Base-by-base conservation (phyloP, 2,797 vertebrate genomes). In the Danio choprae region DNA sequence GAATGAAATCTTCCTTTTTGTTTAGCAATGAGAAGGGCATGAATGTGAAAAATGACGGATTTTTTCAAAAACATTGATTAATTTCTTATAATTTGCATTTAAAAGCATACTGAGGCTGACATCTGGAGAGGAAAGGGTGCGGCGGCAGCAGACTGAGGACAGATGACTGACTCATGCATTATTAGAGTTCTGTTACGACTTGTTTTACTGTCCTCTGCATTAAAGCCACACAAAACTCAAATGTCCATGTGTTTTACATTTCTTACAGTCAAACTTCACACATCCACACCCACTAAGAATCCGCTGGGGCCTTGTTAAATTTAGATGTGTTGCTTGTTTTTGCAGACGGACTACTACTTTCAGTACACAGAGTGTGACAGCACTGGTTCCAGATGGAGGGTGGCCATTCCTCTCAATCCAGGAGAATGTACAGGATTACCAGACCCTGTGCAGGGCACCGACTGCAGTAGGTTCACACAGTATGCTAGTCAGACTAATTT, bases 341-440 rank as follows among this genome's bases (percentile, higher is more conserved):
- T 92, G 82, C 95, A 99, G 98, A 89, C 74, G 8, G 96, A 99
- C 90, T 99, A 96, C 91, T 97, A 98, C 93, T 99, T 96, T 81
- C 95, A 98, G 90, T 99, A 99, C 90, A 99, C 98, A 0, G 98
- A 99, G 83, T 99, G 98, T 75, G 97, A 98, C 90, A 96, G 95
- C 88, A 96, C 94, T 6, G 97, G 97, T 79, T 97, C 96, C 76
- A 94, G 98, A 79, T 99, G 98, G 98, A 95, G 98, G 84, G 98
- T 99, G 70, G 96, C 98, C 87, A 95, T 99, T 86, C 98, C 97
- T 0, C 95, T 95, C 51, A 91, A 80, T 0, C 90, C 91, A 0
- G 94, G 90, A 81, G 86, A 92, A 77, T 99, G 98, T 88, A 87
- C 89, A 13, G 96, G 96, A 87, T 92, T 99, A 51, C 98, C 98